Percentiles rank a stretch among this genome's conserved stretches.
These are phyloP conservation scores for Ganaspis sp. DNA, from an alignment of 1,140 invertebrate species.

Conservation along the genomic window DNA sequence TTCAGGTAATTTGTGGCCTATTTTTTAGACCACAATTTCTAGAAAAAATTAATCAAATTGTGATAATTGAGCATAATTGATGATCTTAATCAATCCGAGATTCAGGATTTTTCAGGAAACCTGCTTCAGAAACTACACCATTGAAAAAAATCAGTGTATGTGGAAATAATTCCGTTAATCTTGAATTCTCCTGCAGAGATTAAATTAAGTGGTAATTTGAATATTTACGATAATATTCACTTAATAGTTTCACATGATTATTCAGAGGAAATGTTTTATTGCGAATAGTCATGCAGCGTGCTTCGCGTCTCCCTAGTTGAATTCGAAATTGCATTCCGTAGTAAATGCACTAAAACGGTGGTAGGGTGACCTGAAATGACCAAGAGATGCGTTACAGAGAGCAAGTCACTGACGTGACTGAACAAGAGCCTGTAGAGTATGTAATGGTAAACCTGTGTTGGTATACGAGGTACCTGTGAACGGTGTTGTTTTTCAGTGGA, in stretches of 20 bases:
- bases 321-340: constrained; percentile 62
- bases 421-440: neutral
- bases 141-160: neutral
- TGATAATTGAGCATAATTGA: too few relatives aligned
- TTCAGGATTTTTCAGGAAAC: too few relatives aligned
- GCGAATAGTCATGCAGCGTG: constrained; percentile 43
- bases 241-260: neutral
- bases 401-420: constrained; percentile 18
- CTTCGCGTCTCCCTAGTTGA: constrained; percentile 31
- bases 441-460: neutral
- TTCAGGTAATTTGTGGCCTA: too few relatives aligned
- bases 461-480: constrained; percentile 14
- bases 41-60: too few relatives aligned
- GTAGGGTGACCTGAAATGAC: constrained; percentile 16
- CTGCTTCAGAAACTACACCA: too few relatives aligned
- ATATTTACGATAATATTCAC: neutral
- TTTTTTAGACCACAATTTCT: too few relatives aligned
- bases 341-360: constrained; percentile 60
- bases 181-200: neutral
- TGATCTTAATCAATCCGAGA: too few relatives aligned
- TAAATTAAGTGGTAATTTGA: neutral
- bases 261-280: constrained; percentile 45
- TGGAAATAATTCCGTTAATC: neutral
- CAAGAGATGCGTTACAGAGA: neutral
- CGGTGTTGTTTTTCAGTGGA: constrained; percentile 25